These are phyloP conservation scores for Heliocidaris erythrogramma DNA, from an alignment of 35 echinoderm and acorn worm genomes.

Conservation along the genomic window DNA sequence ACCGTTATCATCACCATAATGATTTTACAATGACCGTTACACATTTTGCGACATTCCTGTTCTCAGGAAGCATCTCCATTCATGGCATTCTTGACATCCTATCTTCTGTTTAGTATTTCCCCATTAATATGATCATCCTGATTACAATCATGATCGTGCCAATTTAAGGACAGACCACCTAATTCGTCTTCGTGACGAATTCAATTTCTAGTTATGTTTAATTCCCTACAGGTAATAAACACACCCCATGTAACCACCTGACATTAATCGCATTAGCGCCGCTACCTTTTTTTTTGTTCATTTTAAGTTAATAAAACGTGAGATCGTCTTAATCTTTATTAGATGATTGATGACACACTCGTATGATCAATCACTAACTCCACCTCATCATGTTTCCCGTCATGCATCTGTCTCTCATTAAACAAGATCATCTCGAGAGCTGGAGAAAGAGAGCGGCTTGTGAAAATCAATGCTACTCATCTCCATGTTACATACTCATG, in stretches of 20 bases:
- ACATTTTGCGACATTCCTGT: too few species aligned
- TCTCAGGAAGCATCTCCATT: too few species aligned
- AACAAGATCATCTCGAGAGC: background rate
- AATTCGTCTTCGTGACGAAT: too few species aligned
- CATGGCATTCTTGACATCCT: too few species aligned
- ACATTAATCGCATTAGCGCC: background rate
- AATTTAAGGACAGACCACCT: too few species aligned
- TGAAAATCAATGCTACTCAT: constrained; percentile 17
- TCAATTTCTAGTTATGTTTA: too few species aligned
- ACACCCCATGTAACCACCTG: background rate
- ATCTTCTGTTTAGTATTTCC: too few species aligned
- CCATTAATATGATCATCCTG: too few species aligned
- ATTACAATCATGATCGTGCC: too few species aligned
- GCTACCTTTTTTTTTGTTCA: background rate
- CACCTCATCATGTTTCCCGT: background rate
- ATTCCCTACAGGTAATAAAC: too few species aligned
- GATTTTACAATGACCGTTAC: too few species aligned
- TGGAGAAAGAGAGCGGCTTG: background rate
- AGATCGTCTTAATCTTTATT: background rate
- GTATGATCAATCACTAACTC: background rate
- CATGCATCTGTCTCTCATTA: background rate
- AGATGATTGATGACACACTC: background rate
- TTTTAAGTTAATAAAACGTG: background rate
- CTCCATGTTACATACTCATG: background rate
- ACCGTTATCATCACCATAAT: too few species aligned